Base-by-base conservation (phyloP, 2,888 invertebrate genomes). In the Scaptomyza tumidula region DNA sequence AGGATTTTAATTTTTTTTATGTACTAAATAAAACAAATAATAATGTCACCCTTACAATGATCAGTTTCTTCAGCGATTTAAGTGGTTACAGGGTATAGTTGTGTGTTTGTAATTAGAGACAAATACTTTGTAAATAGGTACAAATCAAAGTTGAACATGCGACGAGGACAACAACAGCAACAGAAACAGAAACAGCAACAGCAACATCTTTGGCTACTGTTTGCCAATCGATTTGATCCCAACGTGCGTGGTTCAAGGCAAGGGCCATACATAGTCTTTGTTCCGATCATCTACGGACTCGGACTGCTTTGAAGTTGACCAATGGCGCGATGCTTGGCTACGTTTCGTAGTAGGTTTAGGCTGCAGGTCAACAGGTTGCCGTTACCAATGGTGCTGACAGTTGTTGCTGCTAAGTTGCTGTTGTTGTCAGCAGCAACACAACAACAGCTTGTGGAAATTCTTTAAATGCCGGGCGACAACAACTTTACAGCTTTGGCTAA, bases 381-480 rank as follows among this genome's bases (percentile, higher is more conserved):
- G 66, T 62, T 68, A 63, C 48, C 59, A 14, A 53, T 58, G 65
- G 55, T 57, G 61, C 45, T 67, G 71, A 65, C 78, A 71, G 68
- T 69, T 67, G 71, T 57, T 61, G 75, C 13, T 24, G 16, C 72
- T 31, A 56, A 52, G 70, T 57, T 57, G 72, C 78, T 78, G 70
- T 57, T 56, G 72, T 80, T 78, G 84, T 75, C 78, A 68, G 66
- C 63, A 39, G 63, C 63, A 14, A 6, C 56, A 80, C 75, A 29
- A 29, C 27, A 29, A 89, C 88, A 90, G 73, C 89, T 89, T 87
- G 87, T 88, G 79, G 79, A 90, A 89, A 90, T 90, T 90, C 90
- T 84, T 86, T 64, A 81, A 88, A 90, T 90, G 86, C 80, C 78
- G 74, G 68, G 52, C 57, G 14, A 39, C 14, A 39, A 39, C 61